Evolutionary conservation across 2,888 invertebrate species (phyloP), one percentile per base, ranked within the genome.

Genomic region (Philopedon plagiatum): DNA sequence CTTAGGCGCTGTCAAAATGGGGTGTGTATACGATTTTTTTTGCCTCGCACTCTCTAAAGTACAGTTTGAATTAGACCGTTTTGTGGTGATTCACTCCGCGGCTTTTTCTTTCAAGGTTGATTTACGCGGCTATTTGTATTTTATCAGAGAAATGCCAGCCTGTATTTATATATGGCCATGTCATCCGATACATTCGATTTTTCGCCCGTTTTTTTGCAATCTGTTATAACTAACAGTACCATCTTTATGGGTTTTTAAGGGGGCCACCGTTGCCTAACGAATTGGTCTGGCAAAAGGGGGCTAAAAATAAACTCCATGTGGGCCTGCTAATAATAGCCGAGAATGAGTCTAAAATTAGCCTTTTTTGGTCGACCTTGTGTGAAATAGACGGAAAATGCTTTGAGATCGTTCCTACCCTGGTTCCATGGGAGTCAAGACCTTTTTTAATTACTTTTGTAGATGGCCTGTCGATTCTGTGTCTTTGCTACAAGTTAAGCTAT

Each of bases 251-350:
- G 23, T 23, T 41, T n/a, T 54, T 26, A 8, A 19, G 9, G 41
- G 51, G 67, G 26, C 46, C 66, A 58, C 57, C 58, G 57, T 66
- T 46, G 44, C 58, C 44, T 66, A 29, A 34, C 15, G 19, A n/a
- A 58, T 4, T 54, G 26, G 29, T 58, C 19, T 46, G 34, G 26
- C 32, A 11, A 44, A 41, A 32, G 29, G 32, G 60, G 51, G 56
- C 76, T 76, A 77, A 77, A 78, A 80, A 80, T 81, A 79, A 74
- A 71, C 78, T 66, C 78, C 82, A 80, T 81, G 80, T 80, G 81
- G 76, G 76, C 67, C 70, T 21, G 73, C 77, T 79, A 80, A 75
- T 78, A 76, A 77, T 79, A 80, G 76, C 71, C 60, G 26, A 23
- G 57, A 71, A 58, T 72, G 56, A 64, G 74, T 74, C 75, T 76